These are phyloP conservation scores for Calonectris borealis DNA, from an alignment of 2,113 vertebrate genomes.

Conservation along the genomic window DNA sequence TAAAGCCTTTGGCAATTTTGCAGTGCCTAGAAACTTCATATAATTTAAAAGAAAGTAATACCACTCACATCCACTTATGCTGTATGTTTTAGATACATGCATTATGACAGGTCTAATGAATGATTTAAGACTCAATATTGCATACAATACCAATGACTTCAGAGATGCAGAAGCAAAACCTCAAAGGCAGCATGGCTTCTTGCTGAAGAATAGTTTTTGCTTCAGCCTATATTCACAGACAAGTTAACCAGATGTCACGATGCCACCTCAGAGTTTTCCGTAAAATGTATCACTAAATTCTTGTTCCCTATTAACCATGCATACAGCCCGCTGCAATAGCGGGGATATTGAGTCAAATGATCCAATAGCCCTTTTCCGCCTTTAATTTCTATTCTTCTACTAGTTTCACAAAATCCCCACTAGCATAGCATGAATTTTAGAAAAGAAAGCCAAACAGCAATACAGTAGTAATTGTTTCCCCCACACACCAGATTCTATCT, in stretches of 20 bases:
- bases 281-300: background rate
- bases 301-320: background rate
- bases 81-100: background rate
- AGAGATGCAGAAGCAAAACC: background rate
- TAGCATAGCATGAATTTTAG: background rate
- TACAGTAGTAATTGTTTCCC: background rate
- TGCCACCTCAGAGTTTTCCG: background rate
- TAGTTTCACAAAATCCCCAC: background rate
- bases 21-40: background rate
- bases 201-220: background rate
- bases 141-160: background rate
- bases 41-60: background rate
- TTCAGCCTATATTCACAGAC: background rate
- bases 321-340: background rate
- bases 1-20: background rate
- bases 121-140: background rate
- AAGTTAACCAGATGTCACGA: background rate
- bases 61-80: background rate
- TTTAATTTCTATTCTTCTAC: background rate
- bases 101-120: background rate
- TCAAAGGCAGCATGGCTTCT: background rate
- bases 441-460: background rate
- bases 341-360: background rate
- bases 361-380: background rate
- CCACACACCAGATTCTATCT: background rate